phyloP scores from a whole-genome alignment of 1,140 invertebrate species.

The Cheumatopsyche charites region DNA sequence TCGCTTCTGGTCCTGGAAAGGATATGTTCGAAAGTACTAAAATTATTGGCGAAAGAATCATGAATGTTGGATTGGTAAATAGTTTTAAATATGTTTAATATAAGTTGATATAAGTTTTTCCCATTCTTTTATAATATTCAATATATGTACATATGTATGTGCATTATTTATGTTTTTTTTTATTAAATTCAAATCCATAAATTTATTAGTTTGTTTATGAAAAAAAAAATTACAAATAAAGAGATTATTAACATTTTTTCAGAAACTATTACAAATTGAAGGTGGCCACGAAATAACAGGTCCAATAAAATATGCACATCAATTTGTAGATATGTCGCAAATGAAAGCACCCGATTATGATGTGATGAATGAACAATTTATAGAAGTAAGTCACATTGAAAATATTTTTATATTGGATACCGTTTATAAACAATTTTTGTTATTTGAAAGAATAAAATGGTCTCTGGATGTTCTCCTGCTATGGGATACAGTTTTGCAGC shows the following conservation, averaged over 20 bases:
- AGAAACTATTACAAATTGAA: conserved; percentile 65
- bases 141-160: no score
- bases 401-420: neutral
- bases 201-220: no score
- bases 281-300: conserved; percentile 71
- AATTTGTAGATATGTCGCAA: conserved; percentile 84
- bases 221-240: no score
- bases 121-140: no score
- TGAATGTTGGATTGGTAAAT: conserved; percentile 76
- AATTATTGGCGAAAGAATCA: conserved; percentile 83
- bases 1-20: conserved; percentile 85
- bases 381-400: conserved; percentile 57
- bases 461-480: conserved; percentile 78
- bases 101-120: no score
- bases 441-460: conserved; percentile 55
- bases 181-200: no score
- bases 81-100: no score
- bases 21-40: conserved; percentile 92
- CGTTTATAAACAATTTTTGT: neutral
- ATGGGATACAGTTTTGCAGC: conserved; percentile 96
- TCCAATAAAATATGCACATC: conserved; percentile 75
- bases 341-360: conserved; percentile 66
- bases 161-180: no score
- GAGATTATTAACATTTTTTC: no score
- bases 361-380: conserved; percentile 59